Percentiles rank a stretch among this genome's conserved stretches.
Evolutionary conservation across 2,797 vertebrate species (phyloP).

Genomic region (Tokudaia tokunoshimensis): DNA sequence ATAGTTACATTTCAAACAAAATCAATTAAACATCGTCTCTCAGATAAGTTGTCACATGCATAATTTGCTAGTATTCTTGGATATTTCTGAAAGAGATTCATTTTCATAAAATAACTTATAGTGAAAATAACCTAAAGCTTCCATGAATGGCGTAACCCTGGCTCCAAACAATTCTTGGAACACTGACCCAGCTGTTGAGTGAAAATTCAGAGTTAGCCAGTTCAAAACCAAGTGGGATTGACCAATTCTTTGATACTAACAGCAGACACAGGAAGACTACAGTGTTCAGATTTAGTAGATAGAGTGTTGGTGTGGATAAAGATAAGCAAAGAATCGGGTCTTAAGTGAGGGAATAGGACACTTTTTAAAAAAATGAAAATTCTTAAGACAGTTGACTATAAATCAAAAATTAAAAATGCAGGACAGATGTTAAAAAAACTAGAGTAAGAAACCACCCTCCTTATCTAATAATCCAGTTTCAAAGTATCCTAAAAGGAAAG

Average conservation of each 20-base stretch:
- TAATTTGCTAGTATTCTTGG: background rate
- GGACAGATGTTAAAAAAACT: background rate
- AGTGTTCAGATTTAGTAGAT: background rate
- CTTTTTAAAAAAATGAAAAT: background rate
- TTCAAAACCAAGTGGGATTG: too few relatives aligned
- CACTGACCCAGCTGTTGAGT: background rate
- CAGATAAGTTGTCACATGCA: background rate
- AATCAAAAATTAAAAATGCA: background rate
- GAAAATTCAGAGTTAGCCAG: background rate
- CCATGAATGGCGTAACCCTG: background rate
- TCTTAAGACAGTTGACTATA: background rate
- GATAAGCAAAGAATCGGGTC: background rate
- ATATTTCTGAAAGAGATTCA: background rate
- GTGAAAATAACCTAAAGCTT: background rate
- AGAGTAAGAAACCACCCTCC: background rate
- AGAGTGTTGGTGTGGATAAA: background rate
- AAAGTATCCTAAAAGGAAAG: background rate
- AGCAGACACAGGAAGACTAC: background rate
- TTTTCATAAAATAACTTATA: constrained; percentile 4
- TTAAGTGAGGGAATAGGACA: background rate
- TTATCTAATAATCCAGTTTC: background rate
- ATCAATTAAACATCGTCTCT: background rate
- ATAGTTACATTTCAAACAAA: constrained; percentile 32
- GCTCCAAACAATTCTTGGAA: background rate
- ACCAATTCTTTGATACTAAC: background rate